A percentile compares a stretch with the other conserved stretches of the same genome.
Conservation (phyloP, 2,888 invertebrate genomes). For the Nemoura dubitans region DNA sequence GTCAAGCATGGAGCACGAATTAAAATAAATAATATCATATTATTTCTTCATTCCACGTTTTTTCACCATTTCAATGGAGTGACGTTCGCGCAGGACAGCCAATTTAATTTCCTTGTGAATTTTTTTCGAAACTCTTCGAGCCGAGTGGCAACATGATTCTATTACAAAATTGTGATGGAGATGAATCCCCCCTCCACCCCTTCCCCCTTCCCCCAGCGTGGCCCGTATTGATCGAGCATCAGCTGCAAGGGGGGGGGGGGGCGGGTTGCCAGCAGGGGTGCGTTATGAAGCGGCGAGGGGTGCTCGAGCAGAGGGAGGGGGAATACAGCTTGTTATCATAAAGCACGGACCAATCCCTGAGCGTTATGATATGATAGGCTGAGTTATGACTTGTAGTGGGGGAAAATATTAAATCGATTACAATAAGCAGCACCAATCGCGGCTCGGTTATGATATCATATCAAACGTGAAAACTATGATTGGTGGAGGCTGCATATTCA, state of each 20-base stretch:
- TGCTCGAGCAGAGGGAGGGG: background rate
- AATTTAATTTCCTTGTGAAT: background rate
- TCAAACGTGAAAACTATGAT: constrained; percentile 43
- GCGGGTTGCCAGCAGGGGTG: background rate
- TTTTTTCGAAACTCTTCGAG: background rate
- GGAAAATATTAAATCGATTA: constrained; percentile 36
- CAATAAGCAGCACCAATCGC: constrained; percentile 43
- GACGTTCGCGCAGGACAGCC: background rate
- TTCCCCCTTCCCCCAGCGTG: background rate
- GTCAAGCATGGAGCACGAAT: no score
- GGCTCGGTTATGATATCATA: constrained; percentile 48
- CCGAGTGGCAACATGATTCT: background rate
- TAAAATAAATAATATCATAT: no score
- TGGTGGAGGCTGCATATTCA: constrained; percentile 35
- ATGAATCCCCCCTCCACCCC: background rate
- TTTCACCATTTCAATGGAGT: background rate
- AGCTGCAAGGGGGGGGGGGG: constrained; percentile 26
- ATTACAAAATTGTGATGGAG: constrained; percentile 17
- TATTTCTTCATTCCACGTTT: no score
- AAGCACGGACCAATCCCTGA: constrained; percentile 62
- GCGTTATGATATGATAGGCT: constrained; percentile 73
- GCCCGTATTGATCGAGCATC: constrained; percentile 47
- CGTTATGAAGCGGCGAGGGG: constrained; percentile 30
- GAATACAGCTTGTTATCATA: constrained; percentile 32
- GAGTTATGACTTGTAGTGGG: constrained; percentile 50